Evolutionary conservation across 2,113 vertebrate genomes (phyloP).

Genomic region (Haplotaxodon microlepis): DNA sequence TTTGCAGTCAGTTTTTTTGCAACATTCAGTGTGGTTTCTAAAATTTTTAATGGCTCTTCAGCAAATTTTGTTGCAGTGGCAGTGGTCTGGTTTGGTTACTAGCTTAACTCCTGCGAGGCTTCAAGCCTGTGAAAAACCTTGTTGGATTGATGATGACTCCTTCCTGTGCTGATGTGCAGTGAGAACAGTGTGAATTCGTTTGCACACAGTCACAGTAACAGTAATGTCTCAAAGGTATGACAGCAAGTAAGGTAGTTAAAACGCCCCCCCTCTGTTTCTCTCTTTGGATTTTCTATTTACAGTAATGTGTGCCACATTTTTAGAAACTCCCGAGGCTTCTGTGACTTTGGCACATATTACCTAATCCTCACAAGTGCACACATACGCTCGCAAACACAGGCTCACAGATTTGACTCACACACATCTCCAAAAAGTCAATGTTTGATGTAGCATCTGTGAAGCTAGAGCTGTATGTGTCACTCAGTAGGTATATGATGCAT

Average conservation of each 20-base stretch:
- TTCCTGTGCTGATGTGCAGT: neutral
- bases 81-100: neutral
- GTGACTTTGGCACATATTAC: neutral
- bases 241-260: neutral
- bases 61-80: neutral
- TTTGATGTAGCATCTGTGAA: neutral
- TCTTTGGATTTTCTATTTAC: neutral
- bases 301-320: conserved; percentile 15
- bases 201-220: neutral
- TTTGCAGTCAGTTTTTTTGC: neutral
- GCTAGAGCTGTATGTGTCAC: neutral
- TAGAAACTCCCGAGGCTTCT: conserved; percentile 9
- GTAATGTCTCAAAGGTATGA: conserved; percentile 7
- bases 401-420: conserved; percentile 12
- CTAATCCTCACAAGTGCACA: neutral
- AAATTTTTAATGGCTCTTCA: neutral
- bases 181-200: neutral
- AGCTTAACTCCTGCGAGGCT: neutral
- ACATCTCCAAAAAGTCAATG: neutral
- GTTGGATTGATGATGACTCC: neutral
- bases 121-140: neutral
- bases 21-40: neutral
- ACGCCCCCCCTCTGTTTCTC: neutral
- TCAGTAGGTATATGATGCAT: neutral
- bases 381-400: neutral